Evolutionary conservation across 2,888 invertebrate genomes (phyloP), one percentile per base, ranked within the genome.

Genomic region (Steromphala cineraria): DNA sequence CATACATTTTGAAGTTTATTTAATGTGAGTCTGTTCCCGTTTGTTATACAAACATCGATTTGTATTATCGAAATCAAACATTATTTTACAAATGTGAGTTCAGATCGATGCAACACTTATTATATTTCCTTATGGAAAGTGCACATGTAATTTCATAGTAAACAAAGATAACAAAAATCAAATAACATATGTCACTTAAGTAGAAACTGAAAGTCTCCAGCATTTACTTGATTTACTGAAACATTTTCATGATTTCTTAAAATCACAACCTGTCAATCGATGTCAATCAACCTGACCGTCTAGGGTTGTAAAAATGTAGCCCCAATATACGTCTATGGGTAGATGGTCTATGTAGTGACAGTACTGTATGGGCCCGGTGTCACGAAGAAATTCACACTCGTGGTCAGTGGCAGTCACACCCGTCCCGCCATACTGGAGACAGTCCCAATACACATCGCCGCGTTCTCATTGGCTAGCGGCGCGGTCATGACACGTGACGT

Each of bases 201-300:
- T 46, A 46, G 46, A 46, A 46, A 46, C 8, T 46, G 46, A 46
- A 46, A 8, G 46, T 46, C 46, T 1, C 8, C 13, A 4, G 10
- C 46, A 46, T 46, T 46, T 10, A 1, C 8, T 46, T 71, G 71
- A 40, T 36, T 0, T 71, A 71, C 36, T 2, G 17, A 36, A 40
- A 17, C n/a, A 31, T 31, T 71, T 31, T 71, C 31, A 36, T 40
- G 15, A 40, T 71, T 71, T 31, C 40, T 71, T 31, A n/a, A 71
- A 40, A 71, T 71, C 71, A 71, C 71, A 71, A 71, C 71, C 71
- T 71, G 71, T 36, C 71, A 71, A 17, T 36, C 31, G n/a, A 36
- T 40, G 40, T 71, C 71, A 36, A 71, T 71, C 36, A 31, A 40
- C 71, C 0, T 0, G 71, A 71, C 40, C 36, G 71, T 71, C 71